Percentiles rank a stretch among this genome's conserved stretches.
Conservation (phyloP, 2,113 vertebrate genomes). For the Lagenorhynchus albirostris region DNA sequence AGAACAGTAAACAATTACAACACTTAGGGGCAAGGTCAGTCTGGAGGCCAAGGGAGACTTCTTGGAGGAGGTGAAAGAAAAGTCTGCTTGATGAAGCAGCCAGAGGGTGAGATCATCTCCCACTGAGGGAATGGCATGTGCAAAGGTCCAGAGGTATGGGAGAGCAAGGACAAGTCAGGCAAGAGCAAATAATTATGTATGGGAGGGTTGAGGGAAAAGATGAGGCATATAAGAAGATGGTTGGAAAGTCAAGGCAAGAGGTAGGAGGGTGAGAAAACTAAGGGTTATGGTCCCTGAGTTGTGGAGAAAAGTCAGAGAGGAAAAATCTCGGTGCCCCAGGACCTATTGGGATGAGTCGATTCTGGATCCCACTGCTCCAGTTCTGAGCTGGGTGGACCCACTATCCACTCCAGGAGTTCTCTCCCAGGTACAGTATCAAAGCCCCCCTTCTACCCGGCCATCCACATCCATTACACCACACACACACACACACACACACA, state of each 20-base stretch:
- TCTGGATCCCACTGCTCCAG: background rate
- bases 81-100: background rate
- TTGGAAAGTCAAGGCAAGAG: background rate
- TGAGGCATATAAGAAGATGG: background rate
- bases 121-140: background rate
- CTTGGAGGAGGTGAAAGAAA: background rate
- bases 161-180: background rate
- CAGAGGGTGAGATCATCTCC: background rate
- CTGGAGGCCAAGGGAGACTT: background rate
- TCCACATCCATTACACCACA: background rate
- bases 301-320: background rate
- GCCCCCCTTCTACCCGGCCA: background rate
- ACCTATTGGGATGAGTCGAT: background rate
- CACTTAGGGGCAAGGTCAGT: background rate
- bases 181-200: background rate
- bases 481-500: background rate
- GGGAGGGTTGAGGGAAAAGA: background rate
- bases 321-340: background rate
- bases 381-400: background rate
- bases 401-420: background rate
- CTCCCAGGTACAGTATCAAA: background rate
- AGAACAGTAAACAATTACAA: conserved; percentile 9
- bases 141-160: conserved; percentile 18
- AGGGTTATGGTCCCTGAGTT: background rate
- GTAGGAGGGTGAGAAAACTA: background rate